A percentile compares a stretch with the other conserved stretches of the same genome.
phyloP scores from a whole-genome alignment of 1,140 invertebrate genomes.

The Oryzaephilus surinamensis region DNA sequence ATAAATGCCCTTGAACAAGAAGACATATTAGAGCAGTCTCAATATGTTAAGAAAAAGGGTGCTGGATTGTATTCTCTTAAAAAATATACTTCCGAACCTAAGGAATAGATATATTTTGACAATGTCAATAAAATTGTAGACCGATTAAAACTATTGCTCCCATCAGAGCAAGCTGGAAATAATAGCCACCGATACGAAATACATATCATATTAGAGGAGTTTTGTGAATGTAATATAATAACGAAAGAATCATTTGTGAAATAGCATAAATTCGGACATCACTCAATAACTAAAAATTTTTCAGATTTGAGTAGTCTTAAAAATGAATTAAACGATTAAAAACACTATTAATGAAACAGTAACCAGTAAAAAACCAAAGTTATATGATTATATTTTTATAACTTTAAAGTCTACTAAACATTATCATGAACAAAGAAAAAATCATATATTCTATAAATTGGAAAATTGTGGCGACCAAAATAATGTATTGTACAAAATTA shows the following conservation, averaged over 20 bases:
- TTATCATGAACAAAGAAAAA: no score
- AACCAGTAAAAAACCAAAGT: background rate
- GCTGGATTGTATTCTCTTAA: no score
- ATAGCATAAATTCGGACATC: background rate
- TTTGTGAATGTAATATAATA: background rate
- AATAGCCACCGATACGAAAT: slow-evolving; percentile 4
- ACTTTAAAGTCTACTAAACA: background rate
- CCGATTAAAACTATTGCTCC: slow-evolving; percentile 1
- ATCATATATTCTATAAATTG: no score
- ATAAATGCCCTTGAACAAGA: no score
- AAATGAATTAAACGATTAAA: no score
- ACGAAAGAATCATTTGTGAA: background rate
- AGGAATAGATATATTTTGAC: slow-evolving; percentile 5
- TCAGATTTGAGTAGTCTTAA: no score
- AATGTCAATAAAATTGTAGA: slow-evolving; percentile 7
- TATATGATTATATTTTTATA: background rate
- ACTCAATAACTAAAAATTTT: background rate
- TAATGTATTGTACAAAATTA: no score
- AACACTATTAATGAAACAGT: background rate
- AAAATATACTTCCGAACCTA: no score
- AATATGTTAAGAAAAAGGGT: no score
- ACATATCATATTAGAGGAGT: background rate
- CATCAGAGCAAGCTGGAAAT: slow-evolving; percentile 1
- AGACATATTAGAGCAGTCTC: no score
- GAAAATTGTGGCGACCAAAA: no score